Base-by-base conservation (phyloP, 2,888 invertebrate species). In the Tachina lurida region DNA sequence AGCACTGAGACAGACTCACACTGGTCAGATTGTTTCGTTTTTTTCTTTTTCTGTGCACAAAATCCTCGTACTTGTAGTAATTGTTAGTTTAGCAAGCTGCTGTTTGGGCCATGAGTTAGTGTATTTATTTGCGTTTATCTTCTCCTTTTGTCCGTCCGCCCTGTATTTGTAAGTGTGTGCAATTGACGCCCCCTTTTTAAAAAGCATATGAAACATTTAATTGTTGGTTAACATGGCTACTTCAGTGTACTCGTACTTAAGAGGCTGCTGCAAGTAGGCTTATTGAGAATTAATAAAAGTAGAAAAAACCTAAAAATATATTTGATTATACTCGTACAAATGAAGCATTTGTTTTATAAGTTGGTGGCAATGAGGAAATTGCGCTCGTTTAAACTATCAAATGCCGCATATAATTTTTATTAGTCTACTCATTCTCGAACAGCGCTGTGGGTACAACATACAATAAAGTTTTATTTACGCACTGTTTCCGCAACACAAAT, bases 181-280 rank as follows among this genome's bases (percentile, higher is more conserved):
- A 49, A 45, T 63, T 83, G 71, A 86, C 83, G 79, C 85, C 86
- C 86, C 75, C 74, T 54, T 71, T n/a, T 83, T 62, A 39, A 68
- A 39, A 62, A 49, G 39, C 43, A 77, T 65, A 49, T 45, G 45
- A 52, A 49, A 63, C 47, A 84, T 76, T 71, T 86, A 86, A 83
- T 83, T 83, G 83, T 83, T 83, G 78, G 82, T 78, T 85, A 75
- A 82, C 85, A 85, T 60, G 73, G 83, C 83, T 77, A 83, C 86
- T 85, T 73, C 45, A 81, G 39, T 60, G 7, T 74, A 43, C 22
- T 52, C 54, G 7, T 74, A 43, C 22, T 52, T 45, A 45, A 15
- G 15, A 5, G 52, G 12, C 10, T 15, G 31, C 31, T 31, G 41
- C 31, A 17, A 15, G 74, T 75, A n/a, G 54, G 13, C 4, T 3